Base-by-base conservation (phyloP, 2,113 vertebrate species). In the Phoenicopterus ruber region DNA sequence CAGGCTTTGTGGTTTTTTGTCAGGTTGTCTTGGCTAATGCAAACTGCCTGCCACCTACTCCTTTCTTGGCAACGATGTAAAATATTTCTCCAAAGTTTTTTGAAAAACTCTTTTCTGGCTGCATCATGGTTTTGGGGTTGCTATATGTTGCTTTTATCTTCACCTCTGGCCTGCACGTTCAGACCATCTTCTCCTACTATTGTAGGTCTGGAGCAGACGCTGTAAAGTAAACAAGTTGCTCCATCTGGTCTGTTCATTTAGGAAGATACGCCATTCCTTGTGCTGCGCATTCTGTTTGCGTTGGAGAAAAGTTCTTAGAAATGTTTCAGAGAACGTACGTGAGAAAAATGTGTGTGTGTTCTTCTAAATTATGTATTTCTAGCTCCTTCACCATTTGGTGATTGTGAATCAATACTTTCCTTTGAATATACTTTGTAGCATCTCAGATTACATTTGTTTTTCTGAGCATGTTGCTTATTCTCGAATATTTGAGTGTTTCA, bases 171-270 rank as follows among this genome's bases (percentile, higher is more conserved):
- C 61, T 92, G 44, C 10, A 13, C 36, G 4, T 76, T 86, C 70
- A 69, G 40, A 14, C 32, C 50, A 0, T 86, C 40, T 55, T 92
- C 81, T 88, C 57, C 38, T 80, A 5, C 57, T 79, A 1, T 18
- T 85, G 62, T 10, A 38, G 46, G 16, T 67, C 77, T 89, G 88
- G 65, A 95, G 91, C 76, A 93, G 67, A 16, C 54, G 22, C 44
- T 91, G 89, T 40, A 29, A 32, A 69, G 77, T 84, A 95, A 95
- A 88, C 78, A 96, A 77, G 71, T 77, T 82, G 34, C 62, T 91
- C 69, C 83, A 72, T 95, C 81, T 93, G 77, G 31, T 57, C 77
- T 81, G 18, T 70, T 85, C 11, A 0, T 63, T 85, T 25, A 76
- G 70, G 66, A 91, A 26, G 65, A 91, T 49, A 31, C 59, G 49